Evolutionary conservation across 2,888 invertebrate species (phyloP), one percentile per base, ranked within the genome.

Genomic region (Cataglyphis rosenhaueri): DNA sequence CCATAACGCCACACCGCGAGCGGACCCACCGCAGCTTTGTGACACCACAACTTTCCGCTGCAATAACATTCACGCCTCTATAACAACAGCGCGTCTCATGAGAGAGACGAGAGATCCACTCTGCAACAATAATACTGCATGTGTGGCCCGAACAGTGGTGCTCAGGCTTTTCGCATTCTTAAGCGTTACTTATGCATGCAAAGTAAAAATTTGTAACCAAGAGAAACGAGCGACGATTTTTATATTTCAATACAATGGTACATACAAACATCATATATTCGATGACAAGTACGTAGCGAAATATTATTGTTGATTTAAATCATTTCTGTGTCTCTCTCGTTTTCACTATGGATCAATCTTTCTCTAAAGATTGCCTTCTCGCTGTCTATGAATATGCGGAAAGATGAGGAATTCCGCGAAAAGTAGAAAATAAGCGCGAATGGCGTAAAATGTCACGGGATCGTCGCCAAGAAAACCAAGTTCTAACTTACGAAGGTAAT

Each of bases 71-170:
- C 88, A 86, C 91, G 88, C 88, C 91, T 89, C 87, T 91, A 88
- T 89, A 91, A 91, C 90, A 91, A 91, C 91, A 91, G 88, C 85
- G 86, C 85, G 74, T 88, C 87, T 87, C 87, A 85, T 62, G 84
- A 88, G 84, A 88, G 84, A 88, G 89, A 87, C 87, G 90, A 91
- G 90, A 88, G 91, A 89, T 90, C 91, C 92, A 92, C 92, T 93
- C 91, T 90, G 91, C 91, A 93, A 93, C 90, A 92, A 93, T 92
- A 93, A 93, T 91, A 93, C 90, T 86, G 86, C 91, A 91, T 91
- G 93, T 94, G 93, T 93, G 93, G 93, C 90, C 92, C 70, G 64
- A 64, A 3, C 87, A 90, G 90, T 85, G 90, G 90, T 88, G 83
- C 89, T 91, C 90, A 90, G 85, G 62, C 48, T 84, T 84, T 85